Base-by-base conservation (phyloP, 2,113 vertebrate species). In the Halichoerus grypus region DNA sequence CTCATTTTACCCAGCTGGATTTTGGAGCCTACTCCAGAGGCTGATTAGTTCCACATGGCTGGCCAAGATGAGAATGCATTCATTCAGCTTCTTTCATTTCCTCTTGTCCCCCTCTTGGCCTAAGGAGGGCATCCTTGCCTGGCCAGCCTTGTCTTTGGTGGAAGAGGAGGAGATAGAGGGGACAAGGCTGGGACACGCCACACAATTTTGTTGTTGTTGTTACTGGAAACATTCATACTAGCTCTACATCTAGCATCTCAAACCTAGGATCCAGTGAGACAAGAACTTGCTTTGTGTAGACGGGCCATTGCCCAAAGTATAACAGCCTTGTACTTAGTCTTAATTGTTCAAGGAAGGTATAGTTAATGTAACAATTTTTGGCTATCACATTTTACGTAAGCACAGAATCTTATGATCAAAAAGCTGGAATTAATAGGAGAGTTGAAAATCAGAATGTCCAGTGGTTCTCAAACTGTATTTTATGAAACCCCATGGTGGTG, bases 11-110 rank as follows among this genome's bases (percentile, higher is more conserved):
- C 61, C 93, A 94, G 97, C 18, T 57, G 42, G 91, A 74, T 91
- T 98, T 53, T 57, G 87, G 65, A 97, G 80, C 59, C 88, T 76
- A 46, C 81, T 95, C 61, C 84, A 97, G 87, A 76, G 94, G 77
- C 86, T 96, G 51, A 96, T 90, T 97, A 74, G 87, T 80, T 97
- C 94, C 88, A 69, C 92, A 87, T 49, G 98, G 93, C 71, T 97
- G 86, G 67, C 92, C 86, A 96, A 97, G 92, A 96, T 67, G 67
- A 92, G 39, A 96, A 94, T 96, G 81, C 93, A 46, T 94, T 97
- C 71, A 4, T 63, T 84, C 88, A 97, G 85, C 31, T 95, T 93
- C 81, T 97, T 22, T 95, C 76, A 91, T 87, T 97, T 88, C 59
- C 92, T 97, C 84, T 76, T 39, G 85, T 59, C 39, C 53, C 57